Base-by-base conservation (phyloP, 2,113 vertebrate genomes). In the Serilophus lunatus region DNA sequence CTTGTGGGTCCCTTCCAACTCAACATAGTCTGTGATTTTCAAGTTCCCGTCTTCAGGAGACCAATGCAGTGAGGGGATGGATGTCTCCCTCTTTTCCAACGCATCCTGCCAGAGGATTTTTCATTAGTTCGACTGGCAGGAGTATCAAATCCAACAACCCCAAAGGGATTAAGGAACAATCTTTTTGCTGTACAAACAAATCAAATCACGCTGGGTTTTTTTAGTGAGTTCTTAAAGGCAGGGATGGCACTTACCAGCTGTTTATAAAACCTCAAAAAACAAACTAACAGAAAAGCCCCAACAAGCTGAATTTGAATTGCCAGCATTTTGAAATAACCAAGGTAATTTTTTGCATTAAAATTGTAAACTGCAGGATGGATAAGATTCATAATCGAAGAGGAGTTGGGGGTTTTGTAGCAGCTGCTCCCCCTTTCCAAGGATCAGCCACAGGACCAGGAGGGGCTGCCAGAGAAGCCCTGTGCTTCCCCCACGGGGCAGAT, bases 141-240 rank as follows among this genome's bases (percentile, higher is more conserved):
- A 93, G 42, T 54, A 89, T 77, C 90, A 84, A 89, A 94, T 69
- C 61, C 71, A 90, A 92, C 91, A 87, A 77, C 86, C 96, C 88
- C 20, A 18, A 70, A 87, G 74, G 76, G 92, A 96, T 91, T 92
- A 87, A 94, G 94, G 51, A 96, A 72, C 92, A 95, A 78, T 94
- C 69, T 94, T 86, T 89, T 59, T 0, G 0, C 91, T 82, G 44
- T 82, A 59, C 82, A 95, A 96, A 88, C 69, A 91, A 96, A 93
- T 93, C 87, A 93, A 93, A 74, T 74, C 92, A 75, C 3, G 51
- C 94, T 92, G 89, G 81, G 2, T 11, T 94, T 90, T 71, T 93
- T 80, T 28, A 84, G 86, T 76, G 77, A 92, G 83, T 71, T 96
- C 81, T 93, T 90, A 80, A 84, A 90, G 72, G 93, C 70, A 8